Conservation (phyloP, 2,888 invertebrate species). For the Neria commutata region DNA sequence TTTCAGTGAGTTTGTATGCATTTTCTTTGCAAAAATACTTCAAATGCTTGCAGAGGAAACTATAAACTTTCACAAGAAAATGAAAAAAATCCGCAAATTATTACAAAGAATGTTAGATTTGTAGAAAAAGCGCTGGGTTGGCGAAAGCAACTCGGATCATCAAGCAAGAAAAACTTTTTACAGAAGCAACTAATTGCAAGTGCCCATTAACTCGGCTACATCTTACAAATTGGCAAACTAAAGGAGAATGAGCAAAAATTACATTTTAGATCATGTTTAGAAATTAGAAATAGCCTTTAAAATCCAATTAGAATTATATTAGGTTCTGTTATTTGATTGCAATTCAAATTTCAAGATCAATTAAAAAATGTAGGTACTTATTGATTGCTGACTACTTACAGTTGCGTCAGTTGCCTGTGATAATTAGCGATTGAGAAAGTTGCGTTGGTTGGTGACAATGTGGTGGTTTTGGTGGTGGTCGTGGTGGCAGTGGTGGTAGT, state of each 20-base stretch:
- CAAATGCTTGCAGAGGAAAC: too few species aligned
- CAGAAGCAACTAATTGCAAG: too few species aligned
- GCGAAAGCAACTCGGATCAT: too few species aligned
- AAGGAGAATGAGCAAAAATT: not conserved
- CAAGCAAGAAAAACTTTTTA: too few species aligned
- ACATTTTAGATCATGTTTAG: constrained; percentile 1
- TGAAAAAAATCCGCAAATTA: too few species aligned
- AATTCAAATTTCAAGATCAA: constrained; percentile 1
- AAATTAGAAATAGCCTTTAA: not conserved
- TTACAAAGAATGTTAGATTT: too few species aligned
- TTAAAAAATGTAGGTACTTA: constrained; percentile 4
- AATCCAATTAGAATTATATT: not conserved
- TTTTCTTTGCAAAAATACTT: too few species aligned
- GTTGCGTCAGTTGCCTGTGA: constrained; percentile 42
- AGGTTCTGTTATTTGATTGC: not conserved
- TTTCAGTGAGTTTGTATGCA: too few species aligned
- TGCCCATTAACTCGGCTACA: too few species aligned
- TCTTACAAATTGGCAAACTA: constrained; percentile 5
- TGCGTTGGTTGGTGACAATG: constrained; percentile 23
- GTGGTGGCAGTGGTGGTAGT: constrained; percentile 19
- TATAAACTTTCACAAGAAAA: too few species aligned
- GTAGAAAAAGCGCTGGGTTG: too few species aligned
- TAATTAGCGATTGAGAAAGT: constrained; percentile 23
- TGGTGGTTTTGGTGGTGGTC: constrained; percentile 13
- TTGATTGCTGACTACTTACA: constrained; percentile 40